A percentile compares a stretch with the other conserved stretches of the same genome.
Evolutionary conservation across 1,140 invertebrate genomes (phyloP).

Genomic region (Drosophila cardini): DNA sequence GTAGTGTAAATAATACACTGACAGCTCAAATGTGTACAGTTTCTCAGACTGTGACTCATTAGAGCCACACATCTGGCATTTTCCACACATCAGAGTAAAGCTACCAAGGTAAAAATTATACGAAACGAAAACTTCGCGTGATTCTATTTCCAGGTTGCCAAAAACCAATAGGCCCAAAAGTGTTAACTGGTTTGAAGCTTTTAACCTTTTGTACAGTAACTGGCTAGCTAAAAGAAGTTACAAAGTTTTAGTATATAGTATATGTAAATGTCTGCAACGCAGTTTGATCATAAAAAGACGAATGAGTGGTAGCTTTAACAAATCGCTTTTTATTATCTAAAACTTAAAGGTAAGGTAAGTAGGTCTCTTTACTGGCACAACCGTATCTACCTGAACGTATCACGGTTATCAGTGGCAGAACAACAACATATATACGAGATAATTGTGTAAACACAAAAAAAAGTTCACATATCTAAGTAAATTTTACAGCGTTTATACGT

Average conservation of each 20-base stretch:
- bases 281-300: slow-evolving; percentile 20
- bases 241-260: slow-evolving; percentile 4
- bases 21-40: not conserved
- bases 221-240: not conserved
- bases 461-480: not conserved
- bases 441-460: too few relatives aligned
- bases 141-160: slow-evolving; percentile 25
- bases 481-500: not conserved
- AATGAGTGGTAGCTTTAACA: slow-evolving; percentile 35
- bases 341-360: slow-evolving; percentile 32
- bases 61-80: not conserved
- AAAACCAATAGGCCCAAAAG: slow-evolving; percentile 28
- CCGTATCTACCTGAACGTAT: slow-evolving; percentile 6
- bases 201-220: slow-evolving; percentile 43
- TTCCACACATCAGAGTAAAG: not conserved
- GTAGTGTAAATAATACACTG: not conserved
- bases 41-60: not conserved
- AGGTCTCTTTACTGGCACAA: slow-evolving; percentile 12
- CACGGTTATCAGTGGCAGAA: slow-evolving; percentile 34
- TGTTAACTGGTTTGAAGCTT: slow-evolving; percentile 10
- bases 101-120: slow-evolving; percentile 34
- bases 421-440: not conserved
- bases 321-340: slow-evolving; percentile 45
- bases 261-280: slow-evolving; percentile 19
- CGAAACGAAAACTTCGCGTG: slow-evolving; percentile 18